A percentile compares a stretch with the other conserved stretches of the same genome.
Evolutionary conservation across 2,113 vertebrate genomes (phyloP).

Genomic region (Amia ocellicauda): DNA sequence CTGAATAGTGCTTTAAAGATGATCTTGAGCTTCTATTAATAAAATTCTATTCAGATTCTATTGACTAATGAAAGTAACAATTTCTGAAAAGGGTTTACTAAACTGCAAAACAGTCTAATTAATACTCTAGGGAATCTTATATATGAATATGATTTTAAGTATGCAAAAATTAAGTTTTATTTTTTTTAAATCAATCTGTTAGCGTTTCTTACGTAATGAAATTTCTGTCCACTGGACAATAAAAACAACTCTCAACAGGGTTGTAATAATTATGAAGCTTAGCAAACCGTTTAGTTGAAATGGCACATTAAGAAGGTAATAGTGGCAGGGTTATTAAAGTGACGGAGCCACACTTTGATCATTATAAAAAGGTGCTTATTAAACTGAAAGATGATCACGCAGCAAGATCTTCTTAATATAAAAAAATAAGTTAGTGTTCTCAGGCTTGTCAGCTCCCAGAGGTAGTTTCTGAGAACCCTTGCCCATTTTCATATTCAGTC

Average conservation of each 20-base stretch:
- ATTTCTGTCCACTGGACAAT: constrained; percentile 54
- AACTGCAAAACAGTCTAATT: constrained; percentile 21
- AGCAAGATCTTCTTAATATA: constrained; percentile 5
- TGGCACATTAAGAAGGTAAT: constrained; percentile 57
- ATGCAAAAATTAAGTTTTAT: constrained; percentile 29
- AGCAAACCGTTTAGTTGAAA: constrained; percentile 55
- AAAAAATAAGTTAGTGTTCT: not conserved
- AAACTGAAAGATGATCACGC: constrained; percentile 44
- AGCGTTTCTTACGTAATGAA: constrained; percentile 49
- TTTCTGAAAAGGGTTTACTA: too few relatives aligned
- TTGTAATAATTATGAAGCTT: constrained; percentile 54
- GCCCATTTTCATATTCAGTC: not conserved
- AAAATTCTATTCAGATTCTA: too few relatives aligned
- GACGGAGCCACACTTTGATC: constrained; percentile 26
- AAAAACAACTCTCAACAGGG: constrained; percentile 53
- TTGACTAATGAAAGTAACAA: too few relatives aligned
- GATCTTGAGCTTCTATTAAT: too few relatives aligned
- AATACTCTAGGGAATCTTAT: constrained; percentile 27
- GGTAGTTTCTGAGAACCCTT: not conserved
- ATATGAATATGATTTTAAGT: constrained; percentile 33
- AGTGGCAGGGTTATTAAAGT: constrained; percentile 54
- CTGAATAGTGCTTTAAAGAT: too few relatives aligned
- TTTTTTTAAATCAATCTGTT: constrained; percentile 45
- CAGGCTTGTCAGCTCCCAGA: constrained; percentile 2
- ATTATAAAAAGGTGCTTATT: constrained; percentile 44